Conservation (phyloP, 2,797 vertebrate genomes). For the Champsocephalus esox region DNA sequence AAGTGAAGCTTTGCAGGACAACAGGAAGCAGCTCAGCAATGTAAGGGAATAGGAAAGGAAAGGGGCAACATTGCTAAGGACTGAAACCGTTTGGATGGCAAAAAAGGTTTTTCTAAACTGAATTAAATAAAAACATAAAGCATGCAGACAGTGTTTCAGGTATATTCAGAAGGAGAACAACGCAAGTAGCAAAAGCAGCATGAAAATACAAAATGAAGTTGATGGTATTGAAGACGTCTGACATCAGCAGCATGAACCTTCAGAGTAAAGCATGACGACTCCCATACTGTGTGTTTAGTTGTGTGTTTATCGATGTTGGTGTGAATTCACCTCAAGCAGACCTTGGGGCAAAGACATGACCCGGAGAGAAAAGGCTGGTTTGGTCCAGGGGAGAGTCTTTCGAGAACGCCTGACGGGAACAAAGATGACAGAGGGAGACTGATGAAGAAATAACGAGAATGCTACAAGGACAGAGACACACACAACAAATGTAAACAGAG, state of each 20-base stretch:
- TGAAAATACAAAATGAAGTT: slow-evolving; percentile 49
- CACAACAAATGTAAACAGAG: slow-evolving; percentile 42
- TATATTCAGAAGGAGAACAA: slow-evolving; percentile 39
- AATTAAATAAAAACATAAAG: slow-evolving; percentile 25
- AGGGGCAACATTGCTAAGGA: slow-evolving; percentile 31
- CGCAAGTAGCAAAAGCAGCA: slow-evolving; percentile 50
- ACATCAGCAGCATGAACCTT: slow-evolving; percentile 38
- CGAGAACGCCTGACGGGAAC: slow-evolving; percentile 76
- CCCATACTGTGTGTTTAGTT: not conserved
- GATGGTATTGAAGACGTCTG: slow-evolving; percentile 39
- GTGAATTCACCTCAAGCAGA: slow-evolving; percentile 82
- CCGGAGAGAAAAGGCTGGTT: slow-evolving; percentile 84
- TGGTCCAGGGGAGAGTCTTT: slow-evolving; percentile 81
- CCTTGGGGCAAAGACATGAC: slow-evolving; percentile 86
- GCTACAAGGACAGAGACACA: slow-evolving; percentile 42
- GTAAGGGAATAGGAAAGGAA: slow-evolving; percentile 27
- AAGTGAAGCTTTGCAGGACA: not conserved
- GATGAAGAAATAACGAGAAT: slow-evolving; percentile 57
- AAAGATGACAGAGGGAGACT: slow-evolving; percentile 32
- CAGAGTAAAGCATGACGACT: slow-evolving; percentile 22
- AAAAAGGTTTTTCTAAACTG: slow-evolving; percentile 29
- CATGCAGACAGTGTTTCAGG: slow-evolving; percentile 37
- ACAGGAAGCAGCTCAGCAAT: slow-evolving; percentile 13
- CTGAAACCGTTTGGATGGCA: slow-evolving; percentile 33
- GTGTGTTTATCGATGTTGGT: slow-evolving; percentile 22